These are phyloP conservation scores for Antheraea yamamai DNA, from an alignment of 2,888 invertebrate species.

Conservation along the genomic window DNA sequence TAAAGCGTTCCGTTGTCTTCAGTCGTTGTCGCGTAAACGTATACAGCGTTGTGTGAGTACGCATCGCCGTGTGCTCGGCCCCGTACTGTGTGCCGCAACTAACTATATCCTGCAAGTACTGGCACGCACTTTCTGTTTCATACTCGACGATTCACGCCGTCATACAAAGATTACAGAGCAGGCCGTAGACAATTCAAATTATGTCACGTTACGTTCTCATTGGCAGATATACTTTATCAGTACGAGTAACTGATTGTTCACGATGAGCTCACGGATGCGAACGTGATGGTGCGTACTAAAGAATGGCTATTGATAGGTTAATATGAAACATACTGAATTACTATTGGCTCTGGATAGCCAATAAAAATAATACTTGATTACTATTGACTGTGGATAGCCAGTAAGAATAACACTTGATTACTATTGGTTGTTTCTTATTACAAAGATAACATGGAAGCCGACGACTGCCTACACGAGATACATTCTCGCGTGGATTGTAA, in stretches of 20 bases:
- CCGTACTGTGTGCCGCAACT: constrained; percentile 50
- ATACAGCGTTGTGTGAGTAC: constrained; percentile 44
- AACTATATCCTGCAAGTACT: constrained; percentile 64
- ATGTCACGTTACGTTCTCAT: too few relatives aligned
- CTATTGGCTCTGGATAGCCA: neutral
- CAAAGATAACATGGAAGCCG: too few relatives aligned
- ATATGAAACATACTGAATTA: neutral
- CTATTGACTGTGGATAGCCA: too few relatives aligned
- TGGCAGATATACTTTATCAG: constrained; percentile 13
- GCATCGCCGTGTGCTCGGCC: constrained; percentile 50
- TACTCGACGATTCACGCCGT: constrained; percentile 56
- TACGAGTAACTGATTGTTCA: constrained; percentile 24
- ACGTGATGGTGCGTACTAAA: neutral
- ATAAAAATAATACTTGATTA: too few relatives aligned
- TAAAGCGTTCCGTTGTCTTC: constrained; percentile 39
- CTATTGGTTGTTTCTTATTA: neutral
- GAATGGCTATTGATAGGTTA: neutral
- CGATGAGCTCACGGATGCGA: constrained; percentile 6
- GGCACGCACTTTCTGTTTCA: constrained; percentile 64
- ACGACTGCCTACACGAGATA: too few relatives aligned
- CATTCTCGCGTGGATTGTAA: too few relatives aligned
- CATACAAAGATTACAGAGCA: constrained; percentile 33
- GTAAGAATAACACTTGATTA: neutral
- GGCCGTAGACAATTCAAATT: neutral
- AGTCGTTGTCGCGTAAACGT: constrained; percentile 64